Evolutionary conservation across 1,140 invertebrate genomes (phyloP), one percentile per base, ranked within the genome.

Genomic region (Brachionus plicatilis): DNA sequence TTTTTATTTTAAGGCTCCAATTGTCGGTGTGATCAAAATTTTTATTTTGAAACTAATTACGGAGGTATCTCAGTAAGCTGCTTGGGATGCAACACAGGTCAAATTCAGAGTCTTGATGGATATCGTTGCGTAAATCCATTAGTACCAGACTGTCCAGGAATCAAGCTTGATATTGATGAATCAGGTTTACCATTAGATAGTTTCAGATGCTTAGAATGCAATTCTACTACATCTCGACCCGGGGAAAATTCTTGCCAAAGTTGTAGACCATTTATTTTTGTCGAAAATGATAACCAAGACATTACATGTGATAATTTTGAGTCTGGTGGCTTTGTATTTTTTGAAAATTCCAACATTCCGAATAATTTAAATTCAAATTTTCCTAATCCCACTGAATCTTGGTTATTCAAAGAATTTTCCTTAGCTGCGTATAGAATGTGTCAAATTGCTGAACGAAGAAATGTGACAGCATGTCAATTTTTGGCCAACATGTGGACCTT

Each of bases 401-500:
- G 79, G 79, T n/a, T 82, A 20, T 82, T 82, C 27, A 27, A 65
- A 9, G 37, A 66, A 41, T 82, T 33, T 68, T 60, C 65, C 1
- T 2, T 45, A 20, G 20, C 79, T 20, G 79, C 53, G 8, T 65
- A 65, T 12, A 3, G 79, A 20, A 82, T 56, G 12, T 82, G 79
- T 29, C 8, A 20, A 37, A 45, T n/a, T 37, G 7, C 79, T 11
- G 33, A 68, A 17, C n/a, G 79, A 65, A 72, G 75, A 8, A 89
- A 89, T 75, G 33, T 85, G 2, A 91, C 89, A 24, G 91, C 93
- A 6, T 94, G 94, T 86, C 92, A 94, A 87, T 88, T 92, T 76
- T 87, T 94, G 45, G 92, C 92, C 2, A 94, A 94, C 88, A 90
- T 94, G 87, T 94, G 93, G 87, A 90, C 91, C 0, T 86, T 94